Base-by-base conservation (phyloP, 2,797 vertebrate genomes). In the Amblyopsis hoosieri region DNA sequence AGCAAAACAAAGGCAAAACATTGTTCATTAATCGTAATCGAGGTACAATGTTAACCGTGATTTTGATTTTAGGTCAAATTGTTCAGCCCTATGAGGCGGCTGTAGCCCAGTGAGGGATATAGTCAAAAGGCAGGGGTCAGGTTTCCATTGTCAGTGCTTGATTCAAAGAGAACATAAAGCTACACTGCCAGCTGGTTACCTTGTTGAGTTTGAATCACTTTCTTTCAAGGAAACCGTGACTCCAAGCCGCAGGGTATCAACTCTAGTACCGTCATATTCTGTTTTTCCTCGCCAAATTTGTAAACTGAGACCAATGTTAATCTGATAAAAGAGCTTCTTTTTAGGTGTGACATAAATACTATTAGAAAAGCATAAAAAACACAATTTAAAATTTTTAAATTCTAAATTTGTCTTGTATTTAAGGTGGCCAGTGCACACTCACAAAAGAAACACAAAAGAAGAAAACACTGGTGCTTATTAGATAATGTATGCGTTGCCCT, bases 401-500 rank as follows among this genome's bases (percentile, higher is more conserved):
- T 9, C 7, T 42, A 9, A 42, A 42, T 42, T 42, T 9, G 37
- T 7, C 37, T 42, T 42, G 33, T 19, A n/a, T 45, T 59, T 60
- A 76, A 77, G 66, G 67, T 76, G 71, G 76, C 66, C 52, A 61
- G 49, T n/a, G 50, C 23, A 42, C 37, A 42, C 37, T 10, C 37
- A 7, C 37, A 37, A 7, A 42, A 9, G 9, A 19, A 3, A n/a
- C 45, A 62, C 45, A 15, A 57, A 70, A 57, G 42, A 60, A 69
- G 62, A 65, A 70, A 75, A 76, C 56, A 11, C 76, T 82, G 82
- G 82, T 85, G 75, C 76, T 84, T 75, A 78, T 84, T 82, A 69
- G 81, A 74, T 90, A 88, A 90, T 88, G 77, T 83, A 87, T 91
- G 86, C 83, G 74, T 75, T 87, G 81, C 76, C 86, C 37, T 42